Percentiles rank a stretch among this genome's conserved stretches.
phyloP scores from a whole-genome alignment of 2,113 vertebrate genomes.

The Semnornis frantzii region DNA sequence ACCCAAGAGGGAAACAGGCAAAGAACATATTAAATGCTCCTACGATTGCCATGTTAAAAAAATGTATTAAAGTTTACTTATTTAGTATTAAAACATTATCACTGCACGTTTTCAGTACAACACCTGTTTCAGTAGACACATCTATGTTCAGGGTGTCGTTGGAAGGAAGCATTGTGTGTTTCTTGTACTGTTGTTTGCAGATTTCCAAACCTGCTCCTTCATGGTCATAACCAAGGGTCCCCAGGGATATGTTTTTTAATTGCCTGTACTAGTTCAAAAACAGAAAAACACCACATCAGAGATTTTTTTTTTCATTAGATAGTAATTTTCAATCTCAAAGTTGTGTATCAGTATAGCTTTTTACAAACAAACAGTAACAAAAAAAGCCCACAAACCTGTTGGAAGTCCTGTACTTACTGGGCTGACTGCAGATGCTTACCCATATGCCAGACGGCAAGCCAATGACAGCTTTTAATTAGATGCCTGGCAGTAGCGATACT shows the following conservation, averaged over 20 bases:
- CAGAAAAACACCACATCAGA: background rate
- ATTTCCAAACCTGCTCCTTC: constrained; percentile 79
- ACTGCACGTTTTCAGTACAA: background rate
- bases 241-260: constrained; percentile 85
- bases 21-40: background rate
- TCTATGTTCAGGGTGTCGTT: constrained; percentile 82
- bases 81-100: background rate
- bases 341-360: background rate
- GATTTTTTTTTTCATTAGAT: background rate
- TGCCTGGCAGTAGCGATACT: no score
- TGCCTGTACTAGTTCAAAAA: constrained; percentile 82
- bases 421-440: background rate
- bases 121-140: constrained; percentile 86
- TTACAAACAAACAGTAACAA: background rate
- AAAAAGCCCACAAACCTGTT: no score
- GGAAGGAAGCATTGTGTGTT: constrained; percentile 72
- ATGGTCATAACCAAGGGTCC: constrained; percentile 83
- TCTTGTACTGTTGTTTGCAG: constrained; percentile 89
- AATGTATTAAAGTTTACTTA: background rate
- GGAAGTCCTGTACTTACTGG: background rate
- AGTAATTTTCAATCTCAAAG: background rate
- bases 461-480: background rate
- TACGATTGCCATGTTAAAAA: background rate
- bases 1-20: background rate
- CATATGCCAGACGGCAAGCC: background rate